These are phyloP conservation scores for Mus spicilegus DNA, from an alignment of 2,113 vertebrate genomes.

Conservation along the genomic window DNA sequence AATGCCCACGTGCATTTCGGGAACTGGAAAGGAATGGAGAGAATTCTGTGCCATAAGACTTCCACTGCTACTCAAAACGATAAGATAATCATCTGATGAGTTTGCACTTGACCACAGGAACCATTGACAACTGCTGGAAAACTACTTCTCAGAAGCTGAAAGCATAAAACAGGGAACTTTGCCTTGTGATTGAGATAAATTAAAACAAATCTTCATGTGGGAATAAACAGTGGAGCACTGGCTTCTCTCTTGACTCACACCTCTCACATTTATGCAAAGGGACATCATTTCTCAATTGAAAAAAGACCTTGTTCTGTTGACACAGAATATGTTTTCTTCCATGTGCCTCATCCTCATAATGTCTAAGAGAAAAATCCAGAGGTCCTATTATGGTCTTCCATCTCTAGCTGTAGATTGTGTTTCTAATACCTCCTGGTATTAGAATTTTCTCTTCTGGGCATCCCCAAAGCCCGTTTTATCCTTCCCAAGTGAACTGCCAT, in stretches of 20 bases:
- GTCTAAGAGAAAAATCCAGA: neutral
- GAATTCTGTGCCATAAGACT: neutral
- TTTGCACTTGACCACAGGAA: neutral
- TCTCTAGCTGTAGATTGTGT: neutral
- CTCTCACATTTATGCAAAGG: neutral
- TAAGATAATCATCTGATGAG: too few species aligned
- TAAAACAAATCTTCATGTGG: neutral
- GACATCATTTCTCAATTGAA: neutral
- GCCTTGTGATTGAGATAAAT: neutral
- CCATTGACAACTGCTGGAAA: too few species aligned
- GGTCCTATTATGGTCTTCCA: neutral
- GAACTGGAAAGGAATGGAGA: neutral
- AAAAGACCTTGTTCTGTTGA: neutral
- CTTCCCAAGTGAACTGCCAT: neutral
- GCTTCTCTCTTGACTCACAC: neutral
- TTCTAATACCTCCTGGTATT: neutral
- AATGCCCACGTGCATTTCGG: neutral
- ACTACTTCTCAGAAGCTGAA: neutral
- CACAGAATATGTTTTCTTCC: too few species aligned
- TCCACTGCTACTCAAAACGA: neutral
- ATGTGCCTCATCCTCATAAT: neutral
- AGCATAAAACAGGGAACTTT: neutral
- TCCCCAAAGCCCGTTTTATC: neutral
- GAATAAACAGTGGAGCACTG: neutral
- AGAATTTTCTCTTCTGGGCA: neutral